phyloP scores from a whole-genome alignment of 1,140 invertebrate genomes.

The Zaprionus taronus region DNA sequence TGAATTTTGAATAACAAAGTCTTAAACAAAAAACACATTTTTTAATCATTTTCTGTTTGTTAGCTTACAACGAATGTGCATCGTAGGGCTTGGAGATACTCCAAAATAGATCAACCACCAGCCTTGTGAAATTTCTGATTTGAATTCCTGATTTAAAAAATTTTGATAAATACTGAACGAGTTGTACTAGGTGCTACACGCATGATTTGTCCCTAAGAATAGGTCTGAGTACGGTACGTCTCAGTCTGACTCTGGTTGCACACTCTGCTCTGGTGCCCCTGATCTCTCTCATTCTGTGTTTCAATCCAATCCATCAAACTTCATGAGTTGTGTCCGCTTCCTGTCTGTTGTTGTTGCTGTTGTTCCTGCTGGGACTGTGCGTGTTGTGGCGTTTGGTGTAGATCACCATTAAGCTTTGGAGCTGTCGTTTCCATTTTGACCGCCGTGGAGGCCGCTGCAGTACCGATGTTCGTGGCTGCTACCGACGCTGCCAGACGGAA shows the following conservation, averaged over 20 bases:
- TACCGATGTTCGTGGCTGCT: conserved; percentile 67
- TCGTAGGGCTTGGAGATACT: background rate
- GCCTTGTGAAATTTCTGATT: background rate
- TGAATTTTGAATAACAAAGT: too few species aligned
- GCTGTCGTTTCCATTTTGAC: conserved; percentile 32
- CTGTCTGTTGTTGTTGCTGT: background rate
- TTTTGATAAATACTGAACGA: background rate
- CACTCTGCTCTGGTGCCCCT: background rate
- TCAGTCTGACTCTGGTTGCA: background rate
- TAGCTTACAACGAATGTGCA: background rate
- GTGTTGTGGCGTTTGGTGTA: background rate
- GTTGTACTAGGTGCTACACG: conserved; percentile 2
- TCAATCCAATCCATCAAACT: background rate
- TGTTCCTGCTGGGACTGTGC: background rate
- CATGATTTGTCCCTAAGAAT: background rate
- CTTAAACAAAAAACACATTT: too few species aligned
- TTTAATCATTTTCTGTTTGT: background rate
- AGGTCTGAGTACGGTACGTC: background rate
- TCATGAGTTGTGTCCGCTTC: background rate
- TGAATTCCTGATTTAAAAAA: background rate
- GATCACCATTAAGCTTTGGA: background rate
- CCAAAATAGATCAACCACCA: background rate
- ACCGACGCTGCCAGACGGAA: conserved; percentile 90
- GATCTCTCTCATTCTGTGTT: background rate
- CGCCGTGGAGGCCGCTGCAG: background rate